Conservation (phyloP, 2,888 invertebrate species). For the Eupelmus urozonus region DNA sequence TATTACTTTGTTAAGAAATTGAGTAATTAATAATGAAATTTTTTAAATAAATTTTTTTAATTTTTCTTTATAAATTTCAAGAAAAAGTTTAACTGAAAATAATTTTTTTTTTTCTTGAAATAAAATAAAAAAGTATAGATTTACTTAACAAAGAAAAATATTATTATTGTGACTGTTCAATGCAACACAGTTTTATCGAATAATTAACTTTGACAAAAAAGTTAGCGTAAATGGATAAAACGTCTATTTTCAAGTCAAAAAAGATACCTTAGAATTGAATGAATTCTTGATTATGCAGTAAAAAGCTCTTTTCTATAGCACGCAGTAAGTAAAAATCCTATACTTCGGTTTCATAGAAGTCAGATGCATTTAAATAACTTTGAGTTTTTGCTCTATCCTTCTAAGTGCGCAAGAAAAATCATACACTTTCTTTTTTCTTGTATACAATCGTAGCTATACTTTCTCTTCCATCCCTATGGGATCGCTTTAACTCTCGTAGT, state of each 20-base stretch:
- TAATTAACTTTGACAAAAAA: constrained; percentile 28
- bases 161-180: constrained; percentile 32
- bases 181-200: constrained; percentile 31
- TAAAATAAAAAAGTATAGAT: constrained; percentile 10
- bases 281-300: constrained; percentile 9
- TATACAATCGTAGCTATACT: constrained; percentile 37
- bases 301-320: constrained; percentile 35
- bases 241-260: too few relatives aligned
- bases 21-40: background rate
- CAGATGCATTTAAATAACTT: constrained; percentile 37
- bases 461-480: constrained; percentile 36
- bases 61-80: background rate
- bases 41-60: background rate
- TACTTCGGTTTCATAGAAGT: constrained; percentile 52
- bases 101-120: constrained; percentile 19
- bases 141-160: constrained; percentile 9
- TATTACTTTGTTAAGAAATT: background rate
- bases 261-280: background rate
- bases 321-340: background rate
- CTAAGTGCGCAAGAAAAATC: constrained; percentile 44
- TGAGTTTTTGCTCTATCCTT: constrained; percentile 11
- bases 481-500: constrained; percentile 48
- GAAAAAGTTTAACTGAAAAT: background rate
- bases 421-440: constrained; percentile 42
- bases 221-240: background rate